phyloP scores from a whole-genome alignment of 1,140 invertebrate genomes.

The Diorhabda sublineata region DNA sequence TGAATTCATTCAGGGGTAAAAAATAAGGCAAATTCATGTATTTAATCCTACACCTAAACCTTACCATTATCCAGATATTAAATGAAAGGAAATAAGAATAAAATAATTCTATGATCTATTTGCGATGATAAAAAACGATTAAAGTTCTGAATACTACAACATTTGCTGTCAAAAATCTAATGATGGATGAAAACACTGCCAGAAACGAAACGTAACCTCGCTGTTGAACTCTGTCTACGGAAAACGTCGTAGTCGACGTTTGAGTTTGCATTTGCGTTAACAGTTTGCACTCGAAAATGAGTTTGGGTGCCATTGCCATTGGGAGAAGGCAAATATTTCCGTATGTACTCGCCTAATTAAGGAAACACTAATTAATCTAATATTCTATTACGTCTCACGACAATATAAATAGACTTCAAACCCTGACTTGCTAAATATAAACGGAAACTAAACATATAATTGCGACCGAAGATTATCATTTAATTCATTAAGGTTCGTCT shows the following conservation, averaged over 20 bases:
- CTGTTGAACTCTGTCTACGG: neutral
- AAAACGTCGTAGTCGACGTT: neutral
- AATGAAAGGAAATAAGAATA: no score
- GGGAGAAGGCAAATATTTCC: conserved; percentile 37
- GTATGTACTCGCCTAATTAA: conserved; percentile 38
- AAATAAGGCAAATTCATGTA: no score
- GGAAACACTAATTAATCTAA: conserved; percentile 38
- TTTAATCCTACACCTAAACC: no score
- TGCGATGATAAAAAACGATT: no score
- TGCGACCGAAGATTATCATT: neutral
- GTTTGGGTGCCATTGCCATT: conserved; percentile 19
- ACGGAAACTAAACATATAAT: neutral
- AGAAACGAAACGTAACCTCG: neutral
- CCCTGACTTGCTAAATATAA: neutral
- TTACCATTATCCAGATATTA: no score
- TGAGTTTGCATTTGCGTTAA: conserved; percentile 17
- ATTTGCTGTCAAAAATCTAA: no score
- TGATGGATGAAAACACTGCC: neutral
- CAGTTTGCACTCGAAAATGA: conserved; percentile 24
- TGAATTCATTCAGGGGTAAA: no score
- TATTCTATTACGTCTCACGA: conserved; percentile 32
- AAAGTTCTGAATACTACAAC: no score
- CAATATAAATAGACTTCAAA: neutral
- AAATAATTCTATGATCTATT: no score
- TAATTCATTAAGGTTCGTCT: neutral